phyloP scores from a whole-genome alignment of 2,113 vertebrate genomes.

The Lichenostomus cassidix region DNA sequence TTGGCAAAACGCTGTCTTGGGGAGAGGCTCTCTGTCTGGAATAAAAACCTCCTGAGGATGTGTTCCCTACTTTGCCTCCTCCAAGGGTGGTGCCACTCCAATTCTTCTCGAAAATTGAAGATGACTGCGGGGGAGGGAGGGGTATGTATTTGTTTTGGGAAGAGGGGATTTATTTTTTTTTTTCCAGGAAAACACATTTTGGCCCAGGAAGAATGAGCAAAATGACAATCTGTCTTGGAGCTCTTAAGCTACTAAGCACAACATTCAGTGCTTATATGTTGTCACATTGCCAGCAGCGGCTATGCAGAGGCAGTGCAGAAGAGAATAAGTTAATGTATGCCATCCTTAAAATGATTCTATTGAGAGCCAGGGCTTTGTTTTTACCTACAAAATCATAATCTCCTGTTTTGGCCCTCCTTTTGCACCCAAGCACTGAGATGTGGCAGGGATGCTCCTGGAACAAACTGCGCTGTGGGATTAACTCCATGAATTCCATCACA shows the following conservation, averaged over 20 bases:
- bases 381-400: not conserved
- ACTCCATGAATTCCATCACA: not conserved
- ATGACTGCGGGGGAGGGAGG: not conserved
- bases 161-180: not conserved
- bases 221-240: conserved; percentile 33
- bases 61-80: not conserved
- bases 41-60: conserved; percentile 14
- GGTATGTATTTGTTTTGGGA: not conserved
- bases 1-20: conserved; percentile 25
- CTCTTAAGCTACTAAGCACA: conserved; percentile 34
- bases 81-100: not conserved
- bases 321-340: not conserved
- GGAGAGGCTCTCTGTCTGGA: conserved; percentile 18
- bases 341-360: not conserved
- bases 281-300: not conserved
- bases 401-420: not conserved
- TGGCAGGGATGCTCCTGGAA: not conserved
- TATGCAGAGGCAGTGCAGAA: conserved; percentile 8
- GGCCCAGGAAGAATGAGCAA: conserved; percentile 6
- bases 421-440: not conserved
- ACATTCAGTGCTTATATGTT: not conserved
- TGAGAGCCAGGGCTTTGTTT: not conserved
- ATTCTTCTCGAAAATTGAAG: not conserved
- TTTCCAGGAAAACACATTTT: not conserved
- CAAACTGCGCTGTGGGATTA: not conserved